These are phyloP conservation scores for Labia minor DNA, from an alignment of 2,888 invertebrate species.

Conservation along the genomic window DNA sequence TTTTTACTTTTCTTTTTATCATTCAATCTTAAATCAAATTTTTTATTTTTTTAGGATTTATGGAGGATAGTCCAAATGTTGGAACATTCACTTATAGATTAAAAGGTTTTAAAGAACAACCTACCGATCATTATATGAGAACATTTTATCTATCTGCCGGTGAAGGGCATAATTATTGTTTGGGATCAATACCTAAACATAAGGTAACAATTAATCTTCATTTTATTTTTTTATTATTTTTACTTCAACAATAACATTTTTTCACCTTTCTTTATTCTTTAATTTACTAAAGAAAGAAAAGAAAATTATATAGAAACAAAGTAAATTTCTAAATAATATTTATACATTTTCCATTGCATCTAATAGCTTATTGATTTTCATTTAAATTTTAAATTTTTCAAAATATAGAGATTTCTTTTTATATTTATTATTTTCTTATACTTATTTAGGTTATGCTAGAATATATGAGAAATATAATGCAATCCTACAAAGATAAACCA, in stretches of 20 bases:
- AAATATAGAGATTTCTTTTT: background rate
- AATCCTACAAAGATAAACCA: slow-evolving; percentile 53
- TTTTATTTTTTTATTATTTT: no score
- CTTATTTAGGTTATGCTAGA: slow-evolving; percentile 40
- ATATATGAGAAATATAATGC: slow-evolving; percentile 43
- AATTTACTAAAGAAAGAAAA: no score
- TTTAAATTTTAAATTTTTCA: no score
- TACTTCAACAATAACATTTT: background rate
- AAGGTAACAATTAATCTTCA: slow-evolving; percentile 41
- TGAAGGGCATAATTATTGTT: slow-evolving; percentile 50
- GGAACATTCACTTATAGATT: slow-evolving; percentile 86
- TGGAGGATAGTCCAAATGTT: slow-evolving; percentile 72
- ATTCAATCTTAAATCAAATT: background rate
- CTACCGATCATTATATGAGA: slow-evolving; percentile 84
- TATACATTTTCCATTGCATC: no score
- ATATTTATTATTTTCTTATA: slow-evolving; percentile 19
- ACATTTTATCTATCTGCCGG: slow-evolving; percentile 62
- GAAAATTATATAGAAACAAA: no score
- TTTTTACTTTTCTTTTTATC: background rate
- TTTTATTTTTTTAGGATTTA: slow-evolving; percentile 56
- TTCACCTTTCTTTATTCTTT: no score
- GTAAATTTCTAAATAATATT: no score
- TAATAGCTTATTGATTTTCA: no score
- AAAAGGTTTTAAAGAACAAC: slow-evolving; percentile 70
- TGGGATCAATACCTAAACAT: slow-evolving; percentile 62